Evolutionary conservation across 2,888 invertebrate genomes (phyloP).

Genomic region (Pachliopta kotzebuea): DNA sequence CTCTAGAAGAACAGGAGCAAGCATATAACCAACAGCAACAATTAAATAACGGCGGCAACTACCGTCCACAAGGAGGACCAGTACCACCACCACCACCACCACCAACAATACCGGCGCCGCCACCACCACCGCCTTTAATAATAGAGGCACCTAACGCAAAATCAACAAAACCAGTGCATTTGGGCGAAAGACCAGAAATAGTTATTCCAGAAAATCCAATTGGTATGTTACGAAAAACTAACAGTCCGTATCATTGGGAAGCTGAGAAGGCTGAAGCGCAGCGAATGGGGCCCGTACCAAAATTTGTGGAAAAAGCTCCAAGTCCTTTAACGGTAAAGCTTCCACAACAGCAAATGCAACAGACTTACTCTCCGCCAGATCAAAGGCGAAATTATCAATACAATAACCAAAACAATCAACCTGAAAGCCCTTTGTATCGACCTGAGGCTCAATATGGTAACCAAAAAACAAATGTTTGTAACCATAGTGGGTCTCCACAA

Average conservation of each 20-base stretch:
- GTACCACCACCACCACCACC: constrained; percentile 70
- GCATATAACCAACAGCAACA: constrained; percentile 52
- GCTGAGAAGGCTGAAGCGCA: constrained; percentile 80
- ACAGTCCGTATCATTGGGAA: constrained; percentile 84
- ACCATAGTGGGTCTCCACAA: constrained; percentile 55
- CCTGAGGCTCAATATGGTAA: constrained; percentile 74
- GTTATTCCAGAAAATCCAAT: constrained; percentile 88
- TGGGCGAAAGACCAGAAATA: constrained; percentile 85
- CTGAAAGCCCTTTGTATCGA: constrained; percentile 71
- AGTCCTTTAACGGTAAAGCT: constrained; percentile 73
- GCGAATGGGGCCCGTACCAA: constrained; percentile 70
- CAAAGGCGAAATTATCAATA: constrained; percentile 49
- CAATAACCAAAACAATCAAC: constrained; percentile 55
- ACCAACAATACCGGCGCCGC: constrained; percentile 69
- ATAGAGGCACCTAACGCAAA: constrained; percentile 70
- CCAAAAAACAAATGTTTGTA: constrained; percentile 60
- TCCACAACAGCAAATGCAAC: constrained; percentile 68
- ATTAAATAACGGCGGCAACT: constrained; percentile 42
- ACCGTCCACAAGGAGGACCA: constrained; percentile 59
- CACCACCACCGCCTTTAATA: constrained; percentile 83
- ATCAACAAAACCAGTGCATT: constrained; percentile 75
- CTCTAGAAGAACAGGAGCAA: constrained; percentile 78
- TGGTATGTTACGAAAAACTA: constrained; percentile 84
- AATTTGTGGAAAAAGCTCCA: constrained; percentile 70
- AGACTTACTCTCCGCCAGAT: constrained; percentile 57